Conservation (phyloP, 2,797 vertebrate genomes). For the Buceros bicornis region DNA sequence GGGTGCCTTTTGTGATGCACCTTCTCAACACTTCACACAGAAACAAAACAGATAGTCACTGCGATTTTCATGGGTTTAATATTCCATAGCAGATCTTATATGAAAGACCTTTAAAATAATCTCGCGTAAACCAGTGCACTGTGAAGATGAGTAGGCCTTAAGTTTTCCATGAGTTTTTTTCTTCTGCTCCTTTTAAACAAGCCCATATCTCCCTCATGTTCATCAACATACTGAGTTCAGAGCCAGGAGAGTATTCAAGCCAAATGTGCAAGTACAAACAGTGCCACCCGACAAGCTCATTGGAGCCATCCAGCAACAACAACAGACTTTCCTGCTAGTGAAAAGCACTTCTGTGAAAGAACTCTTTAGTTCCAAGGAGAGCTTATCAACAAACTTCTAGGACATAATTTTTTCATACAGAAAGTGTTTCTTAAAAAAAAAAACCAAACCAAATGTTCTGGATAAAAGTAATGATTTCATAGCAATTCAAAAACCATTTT, state of each 20-base stretch:
- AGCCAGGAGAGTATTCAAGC: background rate
- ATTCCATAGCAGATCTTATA: background rate
- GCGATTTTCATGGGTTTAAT: background rate
- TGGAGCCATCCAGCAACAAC: background rate
- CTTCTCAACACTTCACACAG: background rate
- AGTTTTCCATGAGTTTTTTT: background rate
- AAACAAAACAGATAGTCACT: background rate
- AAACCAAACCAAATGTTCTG: background rate
- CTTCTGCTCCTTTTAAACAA: background rate
- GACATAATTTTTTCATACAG: background rate
- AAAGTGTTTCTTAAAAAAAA: background rate
- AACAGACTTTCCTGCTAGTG: background rate
- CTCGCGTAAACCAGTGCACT: background rate
- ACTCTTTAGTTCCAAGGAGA: background rate
- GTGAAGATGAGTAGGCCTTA: background rate
- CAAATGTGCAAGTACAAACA: background rate
- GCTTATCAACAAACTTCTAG: background rate
- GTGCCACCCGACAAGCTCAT: background rate
- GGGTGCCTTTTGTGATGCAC: background rate
- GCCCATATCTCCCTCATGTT: background rate
- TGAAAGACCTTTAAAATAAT: background rate
- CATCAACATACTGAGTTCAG: background rate
- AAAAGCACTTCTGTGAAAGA: background rate
- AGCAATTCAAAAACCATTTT: background rate
- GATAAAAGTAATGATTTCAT: background rate